phyloP scores from a whole-genome alignment of 2,113 vertebrate genomes.

The Romanogobio albipinnatus region DNA sequence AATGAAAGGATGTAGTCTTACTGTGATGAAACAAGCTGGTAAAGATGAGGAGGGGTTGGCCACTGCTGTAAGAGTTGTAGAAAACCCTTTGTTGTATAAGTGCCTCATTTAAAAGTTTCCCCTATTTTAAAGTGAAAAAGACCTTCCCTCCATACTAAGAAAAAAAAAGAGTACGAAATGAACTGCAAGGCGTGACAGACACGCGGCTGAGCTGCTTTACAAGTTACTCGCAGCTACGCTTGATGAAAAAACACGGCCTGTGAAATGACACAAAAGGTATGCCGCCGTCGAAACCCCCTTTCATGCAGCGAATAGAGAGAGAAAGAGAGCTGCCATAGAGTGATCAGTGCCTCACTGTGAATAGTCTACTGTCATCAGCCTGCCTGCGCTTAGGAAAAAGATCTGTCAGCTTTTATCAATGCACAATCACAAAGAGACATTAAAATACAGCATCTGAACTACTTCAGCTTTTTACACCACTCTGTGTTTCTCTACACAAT shows the following conservation, averaged over 20 bases:
- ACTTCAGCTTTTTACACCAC: conserved; percentile 16
- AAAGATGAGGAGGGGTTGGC: conserved; percentile 24
- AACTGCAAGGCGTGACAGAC: conserved; percentile 33
- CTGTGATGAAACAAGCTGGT: conserved; percentile 46
- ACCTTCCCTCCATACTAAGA: conserved; percentile 28
- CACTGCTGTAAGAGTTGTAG: conserved; percentile 31
- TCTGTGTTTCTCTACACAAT: conserved; percentile 18
- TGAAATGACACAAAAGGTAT: conserved; percentile 46
- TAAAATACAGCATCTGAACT: conserved; percentile 20
- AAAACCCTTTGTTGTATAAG: conserved; percentile 53
- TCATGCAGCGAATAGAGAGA: conserved; percentile 40
- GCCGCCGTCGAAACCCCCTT: conserved; percentile 30
- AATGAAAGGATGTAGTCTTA: conserved; percentile 47
- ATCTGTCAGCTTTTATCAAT: conserved; percentile 47
- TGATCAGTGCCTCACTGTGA: conserved; percentile 33
- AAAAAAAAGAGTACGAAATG: conserved; percentile 25
- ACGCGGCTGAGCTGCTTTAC: conserved; percentile 49
- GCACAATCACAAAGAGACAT: conserved; percentile 28
- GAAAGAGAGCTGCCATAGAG: conserved; percentile 28
- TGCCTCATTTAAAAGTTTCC: conserved; percentile 61
- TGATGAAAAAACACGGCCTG: conserved; percentile 49
- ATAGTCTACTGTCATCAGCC: conserved; percentile 49
- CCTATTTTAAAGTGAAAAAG: conserved; percentile 44
- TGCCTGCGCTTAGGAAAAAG: conserved; percentile 34
- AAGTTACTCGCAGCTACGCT: conserved; percentile 40